These are phyloP conservation scores for Sussaba pulchella DNA, from an alignment of 2,888 invertebrate genomes.

Conservation along the genomic window DNA sequence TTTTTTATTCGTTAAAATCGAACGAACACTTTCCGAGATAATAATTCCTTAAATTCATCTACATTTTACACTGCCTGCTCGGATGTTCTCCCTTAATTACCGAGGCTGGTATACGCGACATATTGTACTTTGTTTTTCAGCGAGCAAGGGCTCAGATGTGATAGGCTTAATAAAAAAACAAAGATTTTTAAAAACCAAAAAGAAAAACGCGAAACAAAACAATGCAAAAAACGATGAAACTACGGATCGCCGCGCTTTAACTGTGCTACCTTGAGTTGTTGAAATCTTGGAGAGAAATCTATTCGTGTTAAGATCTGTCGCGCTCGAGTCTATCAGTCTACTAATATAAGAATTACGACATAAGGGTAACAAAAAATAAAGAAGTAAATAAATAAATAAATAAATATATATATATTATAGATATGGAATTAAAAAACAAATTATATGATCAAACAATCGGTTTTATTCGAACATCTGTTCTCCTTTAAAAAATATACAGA, in stretches of 20 bases:
- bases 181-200: too few relatives aligned
- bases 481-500: constrained; percentile 74
- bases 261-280: constrained; percentile 79
- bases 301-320: constrained; percentile 79
- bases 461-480: constrained; percentile 67
- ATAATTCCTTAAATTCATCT: too few relatives aligned
- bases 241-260: constrained; percentile 71
- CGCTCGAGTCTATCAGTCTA: constrained; percentile 75
- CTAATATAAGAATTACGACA: constrained; percentile 65
- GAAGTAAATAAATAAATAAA: constrained; percentile 69
- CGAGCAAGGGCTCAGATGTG: constrained; percentile 44
- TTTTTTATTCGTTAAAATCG: too few relatives aligned
- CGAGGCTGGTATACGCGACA: neutral
- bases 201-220: constrained; percentile 3
- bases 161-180: neutral
- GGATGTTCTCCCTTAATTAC: too few relatives aligned
- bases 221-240: constrained; percentile 48
- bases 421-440: constrained; percentile 72
- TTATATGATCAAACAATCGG: constrained; percentile 71
- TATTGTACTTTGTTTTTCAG: constrained; percentile 15
- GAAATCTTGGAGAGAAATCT: constrained; percentile 78
- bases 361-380: constrained; percentile 44
- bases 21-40: too few relatives aligned
- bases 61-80: too few relatives aligned
- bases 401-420: constrained; percentile 65